Conservation (phyloP, 1,140 invertebrate species). For the Drosophila yakuba region DNA sequence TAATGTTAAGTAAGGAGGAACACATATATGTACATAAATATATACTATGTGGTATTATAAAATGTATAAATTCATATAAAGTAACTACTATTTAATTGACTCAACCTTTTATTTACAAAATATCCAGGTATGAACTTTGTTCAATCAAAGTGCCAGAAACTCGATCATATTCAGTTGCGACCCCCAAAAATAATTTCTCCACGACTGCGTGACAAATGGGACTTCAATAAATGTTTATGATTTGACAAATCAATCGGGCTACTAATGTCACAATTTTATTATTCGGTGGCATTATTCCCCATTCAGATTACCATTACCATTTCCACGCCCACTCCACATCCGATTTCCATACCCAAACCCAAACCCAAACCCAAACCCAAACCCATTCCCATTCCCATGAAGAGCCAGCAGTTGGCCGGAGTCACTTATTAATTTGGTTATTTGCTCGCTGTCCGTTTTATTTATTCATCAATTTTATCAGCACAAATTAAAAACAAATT, state of each 20-base stretch:
- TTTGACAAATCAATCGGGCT: slow-evolving; percentile 78
- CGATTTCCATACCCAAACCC: background rate
- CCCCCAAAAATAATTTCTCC: slow-evolving; percentile 2
- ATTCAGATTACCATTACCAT: no score
- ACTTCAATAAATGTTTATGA: slow-evolving; percentile 70
- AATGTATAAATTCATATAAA: no score
- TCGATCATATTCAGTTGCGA: background rate
- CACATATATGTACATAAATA: no score
- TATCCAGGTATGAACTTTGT: background rate
- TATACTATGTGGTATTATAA: no score
- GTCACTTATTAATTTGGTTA: slow-evolving; percentile 77
- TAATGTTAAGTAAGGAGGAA: no score
- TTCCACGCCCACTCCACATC: no score
- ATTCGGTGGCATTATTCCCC: no score
- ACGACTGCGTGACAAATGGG: slow-evolving; percentile 38
- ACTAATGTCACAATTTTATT: slow-evolving; percentile 65
- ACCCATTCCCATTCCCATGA: background rate
- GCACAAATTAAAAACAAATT: slow-evolving; percentile 82
- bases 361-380: no score
- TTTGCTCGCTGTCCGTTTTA: slow-evolving; percentile 66
- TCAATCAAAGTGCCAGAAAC: background rate
- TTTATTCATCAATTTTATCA: slow-evolving; percentile 81
- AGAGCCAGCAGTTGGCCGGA: background rate
- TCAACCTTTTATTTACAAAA: no score
- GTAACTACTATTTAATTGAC: no score